These are phyloP conservation scores for Oeneis ivallda DNA, from an alignment of 2,888 invertebrate species.

Conservation along the genomic window DNA sequence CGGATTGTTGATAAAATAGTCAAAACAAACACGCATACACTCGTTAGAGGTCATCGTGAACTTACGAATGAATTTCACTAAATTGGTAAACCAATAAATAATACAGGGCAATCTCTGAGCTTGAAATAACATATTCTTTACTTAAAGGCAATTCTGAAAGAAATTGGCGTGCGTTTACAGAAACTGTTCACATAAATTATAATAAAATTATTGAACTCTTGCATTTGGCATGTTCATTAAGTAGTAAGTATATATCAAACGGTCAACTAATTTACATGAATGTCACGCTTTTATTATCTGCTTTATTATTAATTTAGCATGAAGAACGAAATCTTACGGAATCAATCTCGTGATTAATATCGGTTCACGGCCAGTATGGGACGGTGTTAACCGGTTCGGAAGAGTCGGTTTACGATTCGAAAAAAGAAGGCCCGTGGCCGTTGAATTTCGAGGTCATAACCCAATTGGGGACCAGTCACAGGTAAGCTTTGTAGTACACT, in stretches of 20 bases:
- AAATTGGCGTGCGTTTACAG: background rate
- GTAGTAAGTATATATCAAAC: conserved; percentile 7
- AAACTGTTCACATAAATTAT: background rate
- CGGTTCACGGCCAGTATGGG: conserved; percentile 41
- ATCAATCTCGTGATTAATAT: conserved; percentile 32
- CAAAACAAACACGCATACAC: conserved; percentile 11
- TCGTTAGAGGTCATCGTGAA: background rate
- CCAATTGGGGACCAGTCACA: conserved; percentile 75
- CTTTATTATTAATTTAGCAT: conserved; percentile 19
- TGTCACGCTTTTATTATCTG: conserved; percentile 27
- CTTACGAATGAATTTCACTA: conserved; percentile 5
- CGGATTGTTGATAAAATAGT: conserved; percentile 11
- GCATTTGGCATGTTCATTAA: background rate
- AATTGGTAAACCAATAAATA: conserved; percentile 2
- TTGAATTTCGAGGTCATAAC: conserved; percentile 76
- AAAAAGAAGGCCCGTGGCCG: conserved; percentile 65
- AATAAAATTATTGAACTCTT: conserved; percentile 1
- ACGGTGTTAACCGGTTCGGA: conserved; percentile 50
- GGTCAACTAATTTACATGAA: conserved; percentile 26
- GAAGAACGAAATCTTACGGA: conserved; percentile 27
- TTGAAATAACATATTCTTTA: background rate
- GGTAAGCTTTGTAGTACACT: conserved; percentile 76
- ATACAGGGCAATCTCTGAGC: background rate
- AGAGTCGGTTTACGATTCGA: conserved; percentile 49
- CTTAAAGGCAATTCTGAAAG: background rate